Percentiles rank a stretch among this genome's conserved stretches.
These are phyloP conservation scores for Alethe castanea DNA, from an alignment of 2,113 vertebrate genomes.

Conservation along the genomic window DNA sequence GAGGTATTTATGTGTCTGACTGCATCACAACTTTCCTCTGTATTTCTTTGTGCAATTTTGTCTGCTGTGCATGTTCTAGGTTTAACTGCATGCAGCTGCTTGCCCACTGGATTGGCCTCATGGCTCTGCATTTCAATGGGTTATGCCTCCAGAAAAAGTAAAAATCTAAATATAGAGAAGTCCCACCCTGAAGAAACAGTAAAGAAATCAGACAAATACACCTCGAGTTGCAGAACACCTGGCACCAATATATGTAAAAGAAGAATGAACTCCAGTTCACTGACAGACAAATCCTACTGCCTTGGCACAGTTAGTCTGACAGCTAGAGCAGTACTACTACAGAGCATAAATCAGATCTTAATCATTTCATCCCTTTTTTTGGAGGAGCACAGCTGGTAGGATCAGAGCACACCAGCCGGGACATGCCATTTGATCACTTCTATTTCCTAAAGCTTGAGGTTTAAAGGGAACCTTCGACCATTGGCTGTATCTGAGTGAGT, in stretches of 20 bases:
- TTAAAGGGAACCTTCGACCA: slow-evolving; percentile 43
- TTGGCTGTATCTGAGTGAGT: not conserved
- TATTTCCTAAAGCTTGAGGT: slow-evolving; percentile 14
- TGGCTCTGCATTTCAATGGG: not conserved
- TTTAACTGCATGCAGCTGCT: not conserved
- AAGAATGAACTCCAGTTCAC: slow-evolving; percentile 30
- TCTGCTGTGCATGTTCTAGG: not conserved
- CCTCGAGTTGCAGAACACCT: not conserved
- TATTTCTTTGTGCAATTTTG: not conserved
- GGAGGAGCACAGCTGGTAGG: not conserved
- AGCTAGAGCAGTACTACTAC: slow-evolving; percentile 1
- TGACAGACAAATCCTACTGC: not conserved
- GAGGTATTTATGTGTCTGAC: not conserved
- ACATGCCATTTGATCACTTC: slow-evolving; percentile 23
- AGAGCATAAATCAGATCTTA: slow-evolving; percentile 45
- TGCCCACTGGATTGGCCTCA: not conserved
- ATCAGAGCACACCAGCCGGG: slow-evolving; percentile 48
- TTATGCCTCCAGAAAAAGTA: not conserved
- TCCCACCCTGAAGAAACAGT: not conserved
- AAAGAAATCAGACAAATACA: not conserved
- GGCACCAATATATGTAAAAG: not conserved
- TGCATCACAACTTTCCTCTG: not conserved
- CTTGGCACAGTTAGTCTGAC: not conserved
- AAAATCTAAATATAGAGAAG: not conserved
- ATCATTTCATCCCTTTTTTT: slow-evolving; percentile 55